phyloP scores from a whole-genome alignment of 2,797 vertebrate species.

The Gadopsis marmoratus region DNA sequence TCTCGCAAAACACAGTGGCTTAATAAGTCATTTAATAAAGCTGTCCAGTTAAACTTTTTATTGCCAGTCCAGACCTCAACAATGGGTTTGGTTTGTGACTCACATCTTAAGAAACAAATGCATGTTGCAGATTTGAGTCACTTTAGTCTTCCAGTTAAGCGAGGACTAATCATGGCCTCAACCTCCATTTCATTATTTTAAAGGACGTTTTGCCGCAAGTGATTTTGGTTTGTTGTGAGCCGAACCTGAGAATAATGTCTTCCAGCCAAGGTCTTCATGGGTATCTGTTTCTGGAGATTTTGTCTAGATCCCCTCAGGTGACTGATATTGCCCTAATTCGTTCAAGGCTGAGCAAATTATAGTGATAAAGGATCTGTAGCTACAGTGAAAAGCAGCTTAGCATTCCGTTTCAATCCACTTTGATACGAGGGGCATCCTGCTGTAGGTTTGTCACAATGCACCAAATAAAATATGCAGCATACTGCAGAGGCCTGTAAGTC shows the following conservation, averaged over 20 bases:
- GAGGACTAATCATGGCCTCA: constrained; percentile 13
- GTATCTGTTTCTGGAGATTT: constrained; percentile 56
- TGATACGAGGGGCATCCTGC: not conserved
- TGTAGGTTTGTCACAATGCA: constrained; percentile 16
- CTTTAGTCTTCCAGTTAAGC: constrained; percentile 18
- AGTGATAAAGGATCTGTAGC: constrained; percentile 17
- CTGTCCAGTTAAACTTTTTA: constrained; percentile 76
- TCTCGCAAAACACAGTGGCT: constrained; percentile 68
- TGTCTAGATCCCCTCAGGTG: constrained; percentile 60
- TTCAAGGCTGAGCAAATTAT: constrained; percentile 37
- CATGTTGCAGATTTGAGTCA: constrained; percentile 46
- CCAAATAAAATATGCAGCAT: constrained; percentile 13
- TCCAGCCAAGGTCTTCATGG: constrained; percentile 64
- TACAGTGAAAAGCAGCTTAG: not conserved
- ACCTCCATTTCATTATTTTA: constrained; percentile 1
- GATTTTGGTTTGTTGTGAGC: constrained; percentile 65
- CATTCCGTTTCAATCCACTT: constrained; percentile 6
- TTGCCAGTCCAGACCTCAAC: constrained; percentile 56
- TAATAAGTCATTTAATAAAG: constrained; percentile 82
- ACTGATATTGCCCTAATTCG: constrained; percentile 48
- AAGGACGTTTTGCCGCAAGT: constrained; percentile 35
- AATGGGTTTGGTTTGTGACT: constrained; percentile 53
- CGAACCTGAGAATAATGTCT: constrained; percentile 66
- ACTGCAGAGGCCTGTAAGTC: constrained; percentile 1
- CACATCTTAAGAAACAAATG: constrained; percentile 36